Percentiles rank a stretch among this genome's conserved stretches.
Conservation (phyloP, 1,140 invertebrate species). For the Drosophila prosaltans region DNA sequence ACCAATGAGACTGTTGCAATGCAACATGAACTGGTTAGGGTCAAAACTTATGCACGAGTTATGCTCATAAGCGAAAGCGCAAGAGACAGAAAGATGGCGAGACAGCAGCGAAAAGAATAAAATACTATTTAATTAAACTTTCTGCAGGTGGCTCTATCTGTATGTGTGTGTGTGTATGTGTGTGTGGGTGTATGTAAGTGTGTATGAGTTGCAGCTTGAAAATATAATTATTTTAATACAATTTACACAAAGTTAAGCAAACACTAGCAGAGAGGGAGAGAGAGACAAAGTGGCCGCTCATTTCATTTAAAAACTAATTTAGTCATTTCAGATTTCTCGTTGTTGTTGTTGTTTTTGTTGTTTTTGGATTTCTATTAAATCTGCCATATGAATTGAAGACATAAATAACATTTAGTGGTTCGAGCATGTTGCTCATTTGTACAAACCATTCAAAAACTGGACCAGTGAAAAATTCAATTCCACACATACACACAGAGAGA, state of each 20-base stretch:
- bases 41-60: slow-evolving; percentile 71
- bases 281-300: slow-evolving; percentile 9
- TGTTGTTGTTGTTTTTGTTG: neutral
- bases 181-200: slow-evolving; percentile 2
- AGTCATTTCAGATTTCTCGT: slow-evolving; percentile 34
- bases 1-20: slow-evolving; percentile 5
- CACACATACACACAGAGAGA: neutral
- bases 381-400: slow-evolving; percentile 52
- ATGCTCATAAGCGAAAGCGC: slow-evolving; percentile 53
- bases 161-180: slow-evolving; percentile 20
- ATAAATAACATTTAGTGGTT: slow-evolving; percentile 68
- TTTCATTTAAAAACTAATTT: slow-evolving; percentile 51
- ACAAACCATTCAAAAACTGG: neutral
- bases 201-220: slow-evolving; percentile 32
- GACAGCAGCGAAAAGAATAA: slow-evolving; percentile 51
- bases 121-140: slow-evolving; percentile 79
- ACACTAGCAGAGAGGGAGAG: slow-evolving; percentile 1
- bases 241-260: slow-evolving; percentile 48
- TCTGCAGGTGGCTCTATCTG: slow-evolving; percentile 57
- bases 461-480: slow-evolving; percentile 9
- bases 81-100: slow-evolving; percentile 10
- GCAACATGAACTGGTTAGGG: slow-evolving; percentile 56
- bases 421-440: slow-evolving; percentile 68
- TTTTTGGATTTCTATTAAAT: slow-evolving; percentile 1
- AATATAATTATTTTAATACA: slow-evolving; percentile 77